Conservation (phyloP, 2,113 vertebrate species). For the Hydropotes inermis region DNA sequence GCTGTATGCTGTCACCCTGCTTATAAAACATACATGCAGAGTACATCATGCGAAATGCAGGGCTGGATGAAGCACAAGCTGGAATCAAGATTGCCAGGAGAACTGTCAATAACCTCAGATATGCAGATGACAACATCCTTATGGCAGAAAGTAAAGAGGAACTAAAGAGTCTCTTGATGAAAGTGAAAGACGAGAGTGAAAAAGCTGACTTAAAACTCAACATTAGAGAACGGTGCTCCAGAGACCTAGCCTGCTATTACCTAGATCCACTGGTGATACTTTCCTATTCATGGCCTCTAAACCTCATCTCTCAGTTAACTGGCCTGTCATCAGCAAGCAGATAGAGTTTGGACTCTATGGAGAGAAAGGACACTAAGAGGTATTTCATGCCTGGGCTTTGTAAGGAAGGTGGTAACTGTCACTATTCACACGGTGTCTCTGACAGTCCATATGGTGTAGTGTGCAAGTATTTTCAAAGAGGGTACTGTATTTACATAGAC, state of each 20-base stretch:
- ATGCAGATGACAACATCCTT: neutral
- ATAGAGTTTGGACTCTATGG: neutral
- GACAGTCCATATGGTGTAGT: neutral
- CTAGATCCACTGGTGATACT: neutral
- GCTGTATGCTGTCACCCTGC: neutral
- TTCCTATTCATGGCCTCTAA: neutral
- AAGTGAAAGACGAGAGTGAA: neutral
- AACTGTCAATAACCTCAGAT: neutral
- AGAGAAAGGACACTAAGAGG: neutral
- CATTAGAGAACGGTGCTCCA: neutral
- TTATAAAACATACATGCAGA: neutral
- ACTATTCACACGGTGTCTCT: neutral
- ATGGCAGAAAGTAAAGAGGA: neutral
- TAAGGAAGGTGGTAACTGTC: neutral
- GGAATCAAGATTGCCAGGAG: neutral
- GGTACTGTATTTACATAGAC: neutral
- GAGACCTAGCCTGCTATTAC: neutral
- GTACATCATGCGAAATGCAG: neutral
- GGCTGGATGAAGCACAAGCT: neutral
- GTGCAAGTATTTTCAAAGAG: neutral
- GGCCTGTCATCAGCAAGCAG: neutral
- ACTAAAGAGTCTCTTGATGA: neutral
- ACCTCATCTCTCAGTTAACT: neutral
- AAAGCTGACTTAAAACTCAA: neutral
- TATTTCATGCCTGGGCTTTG: neutral